These are phyloP conservation scores for Cheilosia scutellata DNA, from an alignment of 2,888 invertebrate genomes.

Conservation along the genomic window DNA sequence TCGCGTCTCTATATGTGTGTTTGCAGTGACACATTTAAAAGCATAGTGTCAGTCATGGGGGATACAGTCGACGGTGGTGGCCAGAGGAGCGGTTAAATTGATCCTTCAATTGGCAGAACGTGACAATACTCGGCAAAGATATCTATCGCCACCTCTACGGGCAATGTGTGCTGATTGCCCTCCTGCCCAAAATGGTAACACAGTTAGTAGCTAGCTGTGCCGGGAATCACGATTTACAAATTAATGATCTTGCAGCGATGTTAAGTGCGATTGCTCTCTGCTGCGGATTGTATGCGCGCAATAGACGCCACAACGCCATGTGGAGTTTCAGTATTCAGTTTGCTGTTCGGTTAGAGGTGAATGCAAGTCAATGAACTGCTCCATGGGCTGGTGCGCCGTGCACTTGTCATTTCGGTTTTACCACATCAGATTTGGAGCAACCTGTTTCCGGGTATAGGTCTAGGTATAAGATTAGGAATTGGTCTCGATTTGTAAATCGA, in stretches of 20 bases:
- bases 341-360: slow-evolving; percentile 60
- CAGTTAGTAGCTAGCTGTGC: slow-evolving; percentile 57
- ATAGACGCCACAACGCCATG: slow-evolving; percentile 48
- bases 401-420: slow-evolving; percentile 63
- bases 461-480: not conserved
- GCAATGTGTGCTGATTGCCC: slow-evolving; percentile 63
- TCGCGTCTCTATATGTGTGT: not conserved
- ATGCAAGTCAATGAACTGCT: slow-evolving; percentile 67
- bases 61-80: not conserved
- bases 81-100: slow-evolving; percentile 56
- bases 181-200: slow-evolving; percentile 71
- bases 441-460: not conserved
- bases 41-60: slow-evolving; percentile 23
- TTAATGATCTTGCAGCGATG: slow-evolving; percentile 72
- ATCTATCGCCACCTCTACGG: slow-evolving; percentile 67
- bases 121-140: slow-evolving; percentile 70
- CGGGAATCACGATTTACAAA: slow-evolving; percentile 75
- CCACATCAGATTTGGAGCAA: not conserved
- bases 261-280: slow-evolving; percentile 64
- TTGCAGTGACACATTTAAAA: slow-evolving; percentile 37
- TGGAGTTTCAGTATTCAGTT: not conserved
- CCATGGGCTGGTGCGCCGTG: slow-evolving; percentile 51
- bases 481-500: not conserved
- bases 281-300: slow-evolving; percentile 31
- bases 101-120: slow-evolving; percentile 75